Base-by-base conservation (phyloP, 2,888 invertebrate genomes). In the Eremobia ochroleuca region DNA sequence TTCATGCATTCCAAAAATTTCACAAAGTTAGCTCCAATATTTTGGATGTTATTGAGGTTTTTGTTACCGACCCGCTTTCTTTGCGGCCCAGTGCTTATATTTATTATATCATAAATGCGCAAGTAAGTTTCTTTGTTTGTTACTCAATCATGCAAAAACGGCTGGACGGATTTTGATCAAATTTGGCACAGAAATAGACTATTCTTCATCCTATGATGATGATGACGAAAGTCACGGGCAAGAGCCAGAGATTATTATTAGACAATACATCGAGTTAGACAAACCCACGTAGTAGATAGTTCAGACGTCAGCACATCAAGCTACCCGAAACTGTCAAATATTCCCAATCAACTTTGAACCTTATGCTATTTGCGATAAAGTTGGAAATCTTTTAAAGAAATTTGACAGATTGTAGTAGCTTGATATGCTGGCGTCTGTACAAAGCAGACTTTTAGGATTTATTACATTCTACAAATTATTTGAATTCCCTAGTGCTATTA, bases 381-480 rank as follows among this genome's bases (percentile, higher is more conserved):
- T n/a, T n/a, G n/a, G n/a, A n/a, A n/a, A n/a, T n/a, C n/a, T n/a
- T n/a, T n/a, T n/a, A n/a, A n/a, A n/a, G n/a, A n/a, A n/a, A n/a
- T n/a, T n/a, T n/a, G n/a, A n/a, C n/a, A n/a, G n/a, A n/a, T n/a
- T n/a, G n/a, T n/a, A n/a, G n/a, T n/a, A n/a, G n/a, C n/a, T n/a
- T n/a, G n/a, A n/a, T n/a, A n/a, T n/a, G n/a, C n/a, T n/a, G n/a
- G n/a, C n/a, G n/a, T n/a, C n/a, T n/a, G n/a, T 25, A 65, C 11
- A 49, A n/a, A 59, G 13, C 6, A 13, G 40, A 18, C 31, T 40
- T 64, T 4, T 31, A 59, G 28, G 31, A 37, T 77, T 64, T 43
- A 68, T 43, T 13, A 52, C 18, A 59, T 77, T 62, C n/a, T 64
- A 15, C n/a, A 55, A 62, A 21, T 64, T 37, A 64, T 31, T 52